These are phyloP conservation scores for Hirtodrosophila alboralis DNA, from an alignment of 2,888 invertebrate species.

Conservation along the genomic window DNA sequence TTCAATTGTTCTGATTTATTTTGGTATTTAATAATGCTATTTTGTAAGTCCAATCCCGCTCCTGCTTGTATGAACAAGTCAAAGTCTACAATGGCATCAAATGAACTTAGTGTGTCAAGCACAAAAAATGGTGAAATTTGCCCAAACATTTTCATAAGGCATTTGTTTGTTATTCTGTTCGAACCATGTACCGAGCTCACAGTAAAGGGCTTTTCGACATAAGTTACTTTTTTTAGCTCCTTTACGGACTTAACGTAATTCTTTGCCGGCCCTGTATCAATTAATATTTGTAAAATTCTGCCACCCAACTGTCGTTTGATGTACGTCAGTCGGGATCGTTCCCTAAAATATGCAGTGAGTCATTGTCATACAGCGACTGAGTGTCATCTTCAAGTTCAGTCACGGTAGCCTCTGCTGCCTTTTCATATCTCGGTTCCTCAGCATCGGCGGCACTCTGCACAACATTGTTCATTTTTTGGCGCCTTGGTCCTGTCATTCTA, in stretches of 20 bases:
- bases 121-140: slow-evolving; percentile 4
- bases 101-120: slow-evolving; percentile 1
- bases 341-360: slow-evolving; percentile 9
- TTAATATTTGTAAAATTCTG: slow-evolving; percentile 6
- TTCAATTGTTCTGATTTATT: slow-evolving; percentile 15
- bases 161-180: slow-evolving; percentile 10
- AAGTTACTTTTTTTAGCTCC: slow-evolving; percentile 5
- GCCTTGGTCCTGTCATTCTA: slow-evolving; percentile 4
- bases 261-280: slow-evolving; percentile 5
- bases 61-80: slow-evolving; percentile 12
- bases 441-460: neutral
- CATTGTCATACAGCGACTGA: slow-evolving; percentile 9
- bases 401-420: slow-evolving; percentile 9
- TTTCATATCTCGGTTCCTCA: slow-evolving; percentile 3
- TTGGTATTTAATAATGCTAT: slow-evolving; percentile 6
- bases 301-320: slow-evolving; percentile 13
- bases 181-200: slow-evolving; percentile 10
- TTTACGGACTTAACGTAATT: slow-evolving; percentile 10
- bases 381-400: slow-evolving; percentile 7
- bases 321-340: slow-evolving; percentile 7
- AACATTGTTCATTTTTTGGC: slow-evolving; percentile 1
- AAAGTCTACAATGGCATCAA: neutral
- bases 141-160: slow-evolving; percentile 7
- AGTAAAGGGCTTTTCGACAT: slow-evolving; percentile 8
- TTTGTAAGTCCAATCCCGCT: slow-evolving; percentile 7